Evolutionary conservation across 2,113 vertebrate species (phyloP).

Genomic region (Canis aureus): DNA sequence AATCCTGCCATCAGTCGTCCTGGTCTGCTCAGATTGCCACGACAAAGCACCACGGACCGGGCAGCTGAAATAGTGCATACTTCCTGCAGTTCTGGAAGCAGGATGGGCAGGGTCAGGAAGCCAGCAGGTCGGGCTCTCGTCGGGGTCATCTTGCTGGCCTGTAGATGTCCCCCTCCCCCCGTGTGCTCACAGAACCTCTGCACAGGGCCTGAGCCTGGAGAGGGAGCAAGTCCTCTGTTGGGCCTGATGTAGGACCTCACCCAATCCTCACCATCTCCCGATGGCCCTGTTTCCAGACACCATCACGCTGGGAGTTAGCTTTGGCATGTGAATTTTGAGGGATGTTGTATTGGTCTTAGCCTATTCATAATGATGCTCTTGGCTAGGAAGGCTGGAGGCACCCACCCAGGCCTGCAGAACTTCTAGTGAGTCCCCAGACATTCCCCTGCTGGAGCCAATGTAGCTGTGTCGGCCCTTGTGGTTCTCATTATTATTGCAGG

Average conservation of each 20-base stretch:
- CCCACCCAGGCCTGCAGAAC: neutral
- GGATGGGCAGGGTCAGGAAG: neutral
- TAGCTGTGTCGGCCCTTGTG: neutral
- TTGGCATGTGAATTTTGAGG: neutral
- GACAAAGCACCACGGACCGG: fast-evolving
- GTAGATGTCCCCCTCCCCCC: fast-evolving
- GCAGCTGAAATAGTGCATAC: no score
- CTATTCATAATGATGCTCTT: neutral
- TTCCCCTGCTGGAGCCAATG: neutral
- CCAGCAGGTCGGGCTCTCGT: fast-evolving
- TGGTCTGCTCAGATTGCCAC: fast-evolving
- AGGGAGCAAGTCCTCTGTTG: neutral
- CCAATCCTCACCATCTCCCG: neutral
- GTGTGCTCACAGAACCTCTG: neutral
- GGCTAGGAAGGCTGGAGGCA: no score
- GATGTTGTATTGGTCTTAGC: neutral
- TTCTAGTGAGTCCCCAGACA: no score
- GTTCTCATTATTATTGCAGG: neutral
- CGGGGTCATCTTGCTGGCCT: no score
- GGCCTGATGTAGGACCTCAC: neutral
- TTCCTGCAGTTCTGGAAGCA: neutral
- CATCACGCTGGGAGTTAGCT: neutral
- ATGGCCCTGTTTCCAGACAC: neutral
- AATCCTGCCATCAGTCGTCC: neutral
- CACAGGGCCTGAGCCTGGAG: fast-evolving